Evolutionary conservation across 2,113 vertebrate genomes (phyloP).

Genomic region (Dolichallabes microphthalmus): DNA sequence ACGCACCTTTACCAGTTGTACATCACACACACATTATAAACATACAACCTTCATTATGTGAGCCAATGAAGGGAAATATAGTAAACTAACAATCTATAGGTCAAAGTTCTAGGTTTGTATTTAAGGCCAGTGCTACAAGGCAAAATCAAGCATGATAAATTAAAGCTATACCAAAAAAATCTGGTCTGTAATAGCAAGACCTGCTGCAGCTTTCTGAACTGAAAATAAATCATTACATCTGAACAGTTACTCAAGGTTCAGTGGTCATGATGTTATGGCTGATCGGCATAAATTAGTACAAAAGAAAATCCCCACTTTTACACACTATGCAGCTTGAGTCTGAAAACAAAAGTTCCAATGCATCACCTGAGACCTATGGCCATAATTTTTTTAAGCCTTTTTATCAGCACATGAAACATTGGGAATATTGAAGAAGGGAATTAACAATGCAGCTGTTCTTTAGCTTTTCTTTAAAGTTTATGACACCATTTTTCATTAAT

Average conservation of each 20-base stretch:
- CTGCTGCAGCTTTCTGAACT: background rate
- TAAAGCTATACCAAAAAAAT: background rate
- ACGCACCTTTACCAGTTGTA: background rate
- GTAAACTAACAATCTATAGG: background rate
- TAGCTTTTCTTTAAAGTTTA: background rate
- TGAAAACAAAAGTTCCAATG: background rate
- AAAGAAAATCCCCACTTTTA: too few species aligned
- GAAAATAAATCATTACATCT: background rate
- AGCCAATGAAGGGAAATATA: background rate
- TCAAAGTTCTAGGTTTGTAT: background rate
- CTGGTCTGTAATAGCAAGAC: background rate
- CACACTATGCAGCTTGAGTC: background rate
- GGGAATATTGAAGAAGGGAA: background rate
- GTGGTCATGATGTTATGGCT: too few species aligned
- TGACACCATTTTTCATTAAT: background rate
- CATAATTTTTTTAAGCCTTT: too few species aligned
- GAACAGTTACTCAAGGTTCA: background rate
- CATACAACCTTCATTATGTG: background rate
- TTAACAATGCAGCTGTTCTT: background rate
- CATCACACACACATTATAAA: background rate
- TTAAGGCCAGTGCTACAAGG: background rate
- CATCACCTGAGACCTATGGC: background rate
- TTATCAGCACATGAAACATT: background rate
- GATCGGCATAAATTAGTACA: too few species aligned
- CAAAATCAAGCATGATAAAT: background rate